Base-by-base conservation (phyloP, 2,113 vertebrate species). In the human (Homo sapiens) region DNA sequence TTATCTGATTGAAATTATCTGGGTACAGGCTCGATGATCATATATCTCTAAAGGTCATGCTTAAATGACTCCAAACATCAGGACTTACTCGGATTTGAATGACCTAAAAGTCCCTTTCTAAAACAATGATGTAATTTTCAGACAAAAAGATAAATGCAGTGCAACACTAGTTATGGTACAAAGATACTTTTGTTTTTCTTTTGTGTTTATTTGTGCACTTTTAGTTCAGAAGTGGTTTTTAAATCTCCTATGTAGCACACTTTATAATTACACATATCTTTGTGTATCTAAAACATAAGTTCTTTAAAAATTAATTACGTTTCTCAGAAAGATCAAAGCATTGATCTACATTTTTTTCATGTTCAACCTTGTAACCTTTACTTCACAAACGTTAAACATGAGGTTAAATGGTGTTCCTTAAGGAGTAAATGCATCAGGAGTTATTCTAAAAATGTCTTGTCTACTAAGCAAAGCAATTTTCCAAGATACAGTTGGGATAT, bases 401-500 rank as follows among this genome's bases (percentile, higher is more conserved):
- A 83, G 48, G 40, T 84, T 90, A 97, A 95, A 73, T 64, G 23
- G 22, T 4, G 86, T 81, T 96, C 40, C 38, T 84, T 25, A 80
- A 76, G 40, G 40, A 94, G 85, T 4, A 92, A 22, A 82, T 66
- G 5, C 50, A 93, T 92, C 61, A 89, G 57, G 38, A 79, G 3
- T 72, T 57, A 40, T 82, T 91, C 64, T 92, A 93, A 97, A 97
- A 40, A 91, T 88, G 95, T 73, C 75, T 72, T 38, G 52, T 48
- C 66, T 78, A 72, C 55, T 23, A 88, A 90, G 78, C 43, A 90
- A 85, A 96, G 52, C 12, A 68, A 84, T 93, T 93, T 97, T 94
- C 35, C 11, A 79, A n/a, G 8, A 66, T 70, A 89, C 9, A 55
- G 25, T 18, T 80, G 61, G 27, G 27, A 68, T 75, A 68, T 61